Conservation (phyloP, 2,888 invertebrate species). For the Scotopteryx bipunctaria region DNA sequence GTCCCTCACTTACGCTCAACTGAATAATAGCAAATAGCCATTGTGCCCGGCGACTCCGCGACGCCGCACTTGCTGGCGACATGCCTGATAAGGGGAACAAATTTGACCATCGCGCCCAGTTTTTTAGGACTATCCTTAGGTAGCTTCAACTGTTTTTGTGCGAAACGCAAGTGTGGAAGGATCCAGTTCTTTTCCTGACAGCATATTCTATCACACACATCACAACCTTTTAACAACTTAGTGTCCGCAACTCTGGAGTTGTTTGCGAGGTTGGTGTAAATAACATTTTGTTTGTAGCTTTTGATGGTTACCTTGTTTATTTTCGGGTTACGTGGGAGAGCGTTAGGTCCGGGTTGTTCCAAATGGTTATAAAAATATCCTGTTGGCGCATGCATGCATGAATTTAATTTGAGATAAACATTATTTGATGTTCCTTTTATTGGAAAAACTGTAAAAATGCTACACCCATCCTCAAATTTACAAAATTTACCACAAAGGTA, state of each 20-base stretch:
- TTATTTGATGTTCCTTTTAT: too few relatives aligned
- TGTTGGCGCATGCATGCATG: neutral
- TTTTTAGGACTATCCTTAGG: neutral
- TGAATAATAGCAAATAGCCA: slow-evolving; percentile 13
- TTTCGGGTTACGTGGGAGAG: slow-evolving; percentile 18
- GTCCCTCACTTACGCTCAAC: slow-evolving; percentile 9
- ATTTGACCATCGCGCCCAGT: neutral
- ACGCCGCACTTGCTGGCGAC: slow-evolving; percentile 37
- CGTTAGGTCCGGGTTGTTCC: neutral
- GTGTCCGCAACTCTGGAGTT: slow-evolving; percentile 13
- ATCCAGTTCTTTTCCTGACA: slow-evolving; percentile 32
- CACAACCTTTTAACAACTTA: slow-evolving; percentile 31
- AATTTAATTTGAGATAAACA: neutral
- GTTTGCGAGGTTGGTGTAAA: slow-evolving; percentile 17
- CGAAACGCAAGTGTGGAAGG: neutral
- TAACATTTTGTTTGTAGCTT: slow-evolving; percentile 17
- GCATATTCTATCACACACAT: slow-evolving; percentile 27
- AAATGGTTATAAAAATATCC: neutral
- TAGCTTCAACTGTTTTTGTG: neutral
- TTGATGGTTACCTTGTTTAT: slow-evolving; percentile 18
- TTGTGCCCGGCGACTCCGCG: slow-evolving; percentile 41
- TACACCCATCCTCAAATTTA: too few relatives aligned
- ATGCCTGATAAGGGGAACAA: neutral
- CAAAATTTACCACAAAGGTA: too few relatives aligned
- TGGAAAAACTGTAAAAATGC: too few relatives aligned